Evolutionary conservation across 2,797 vertebrate species (phyloP), one percentile per base, ranked within the genome.

Genomic region (Sebastes diploproa): DNA sequence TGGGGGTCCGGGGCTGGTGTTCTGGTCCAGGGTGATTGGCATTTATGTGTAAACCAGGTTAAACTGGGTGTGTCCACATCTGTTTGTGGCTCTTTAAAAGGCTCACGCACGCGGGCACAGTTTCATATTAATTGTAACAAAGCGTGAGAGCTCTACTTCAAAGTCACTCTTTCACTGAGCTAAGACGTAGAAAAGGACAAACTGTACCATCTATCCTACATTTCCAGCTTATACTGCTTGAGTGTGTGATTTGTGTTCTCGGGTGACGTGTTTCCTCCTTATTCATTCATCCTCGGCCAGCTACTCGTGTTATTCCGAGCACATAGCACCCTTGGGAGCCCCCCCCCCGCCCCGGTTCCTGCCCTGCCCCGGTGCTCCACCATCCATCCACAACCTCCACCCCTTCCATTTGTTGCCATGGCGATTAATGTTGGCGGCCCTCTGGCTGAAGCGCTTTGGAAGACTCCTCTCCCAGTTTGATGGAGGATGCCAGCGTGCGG

Each of bases 361-460:
- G 85, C 89, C 89, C 87, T 88, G 78, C 88, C 88, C 89, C 77
- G 77, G 79, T 25, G 65, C 86, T 73, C 75, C 77, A 83, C 75
- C 77, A 83, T 86, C 89, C 74, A 81, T 88, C 91, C 75, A 13
- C 70, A 55, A 50, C 80, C 79, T 78, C 86, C 77, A 59, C 82
- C 88, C 36, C 65, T 86, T 89, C 91, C 92, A 94, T 94, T 91
- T 92, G 93, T 94, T 91, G 75, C 91, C 88, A 94, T 92, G 90
- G 84, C 25, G 70, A 95, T 91, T 92, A 94, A 93, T 93, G 90
- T 83, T 91, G 90, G 91, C 82, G 60, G 87, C 82, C 91, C 89
- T 85, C 86, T 38, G 80, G 83, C 85, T 54, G 72, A 84, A 75
- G 79, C 65, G 7, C 65, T 89, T 88, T 91, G 89, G 89, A 89